phyloP scores from a whole-genome alignment of 2,888 invertebrate genomes.

The Muschampia plurimacula region DNA sequence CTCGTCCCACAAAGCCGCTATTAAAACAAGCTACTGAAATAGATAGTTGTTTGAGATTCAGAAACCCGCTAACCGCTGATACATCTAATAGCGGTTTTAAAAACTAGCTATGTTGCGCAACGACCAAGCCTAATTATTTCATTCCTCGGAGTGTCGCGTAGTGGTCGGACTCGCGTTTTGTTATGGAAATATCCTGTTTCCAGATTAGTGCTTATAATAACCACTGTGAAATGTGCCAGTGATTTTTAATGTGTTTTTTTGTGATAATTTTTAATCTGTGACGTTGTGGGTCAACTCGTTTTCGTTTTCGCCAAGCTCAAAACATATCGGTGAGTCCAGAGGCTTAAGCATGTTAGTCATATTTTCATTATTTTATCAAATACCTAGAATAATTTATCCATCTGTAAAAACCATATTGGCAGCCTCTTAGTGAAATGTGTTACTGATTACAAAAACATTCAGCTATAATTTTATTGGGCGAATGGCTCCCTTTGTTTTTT shows the following conservation, averaged over 20 bases:
- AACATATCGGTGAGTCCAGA: conserved; percentile 37
- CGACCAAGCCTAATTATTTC: neutral
- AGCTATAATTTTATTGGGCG: neutral
- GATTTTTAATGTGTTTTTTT: conserved; percentile 43
- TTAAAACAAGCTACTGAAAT: too few relatives aligned
- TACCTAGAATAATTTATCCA: neutral
- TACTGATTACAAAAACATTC: neutral
- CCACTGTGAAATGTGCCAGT: conserved; percentile 47
- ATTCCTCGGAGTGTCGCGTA: conserved; percentile 9
- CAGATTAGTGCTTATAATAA: conserved; percentile 41
- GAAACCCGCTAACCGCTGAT: too few relatives aligned
- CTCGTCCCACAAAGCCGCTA: too few relatives aligned
- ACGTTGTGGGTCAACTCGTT: conserved; percentile 31
- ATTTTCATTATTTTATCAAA: conserved; percentile 15
- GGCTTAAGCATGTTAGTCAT: conserved; percentile 9
- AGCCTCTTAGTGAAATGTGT: neutral
- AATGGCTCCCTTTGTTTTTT: neutral
- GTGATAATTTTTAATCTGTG: conserved; percentile 42
- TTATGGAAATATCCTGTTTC: conserved; percentile 45
- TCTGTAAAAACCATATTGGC: neutral
- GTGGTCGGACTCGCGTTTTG: conserved; percentile 40
- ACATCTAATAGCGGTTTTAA: too few relatives aligned
- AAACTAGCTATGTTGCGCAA: too few relatives aligned
- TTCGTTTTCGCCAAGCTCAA: conserved; percentile 32
- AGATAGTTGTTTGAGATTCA: too few relatives aligned